These are phyloP conservation scores for Acleris holmiana DNA, from an alignment of 2,888 invertebrate species.

Conservation along the genomic window DNA sequence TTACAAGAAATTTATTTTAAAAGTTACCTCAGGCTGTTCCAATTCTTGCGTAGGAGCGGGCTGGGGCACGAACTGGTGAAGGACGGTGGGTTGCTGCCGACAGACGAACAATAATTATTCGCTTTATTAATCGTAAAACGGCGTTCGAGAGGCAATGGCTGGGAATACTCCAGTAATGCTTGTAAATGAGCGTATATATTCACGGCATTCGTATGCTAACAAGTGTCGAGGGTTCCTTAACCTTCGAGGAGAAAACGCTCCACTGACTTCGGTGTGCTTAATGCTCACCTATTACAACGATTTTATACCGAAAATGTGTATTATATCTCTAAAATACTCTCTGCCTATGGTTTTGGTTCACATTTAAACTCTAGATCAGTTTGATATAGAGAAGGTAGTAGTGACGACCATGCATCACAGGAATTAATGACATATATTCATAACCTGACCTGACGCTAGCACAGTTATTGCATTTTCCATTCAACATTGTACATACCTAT, in stretches of 20 bases:
- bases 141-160: conserved; percentile 24
- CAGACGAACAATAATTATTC: conserved; percentile 33
- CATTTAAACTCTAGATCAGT: no score
- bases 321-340: conserved; percentile 5
- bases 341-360: no score
- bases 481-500: no score
- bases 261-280: conserved; percentile 45
- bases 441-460: no score
- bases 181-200: conserved; percentile 43
- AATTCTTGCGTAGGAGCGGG: conserved; percentile 77
- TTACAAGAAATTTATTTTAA: not conserved
- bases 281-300: conserved; percentile 31
- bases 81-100: conserved; percentile 67
- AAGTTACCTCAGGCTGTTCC: conserved; percentile 74
- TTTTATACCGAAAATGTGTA: conserved; percentile 15
- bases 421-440: no score
- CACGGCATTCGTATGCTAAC: conserved; percentile 51
- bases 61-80: conserved; percentile 79
- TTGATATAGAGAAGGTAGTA: no score
- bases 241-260: conserved; percentile 53
- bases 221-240: conserved; percentile 55
- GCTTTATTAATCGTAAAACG: conserved; percentile 30
- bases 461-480: no score
- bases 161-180: conserved; percentile 30
- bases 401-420: no score